Conservation (phyloP, 2,113 vertebrate species). For the Pelobates fuscus region DNA sequence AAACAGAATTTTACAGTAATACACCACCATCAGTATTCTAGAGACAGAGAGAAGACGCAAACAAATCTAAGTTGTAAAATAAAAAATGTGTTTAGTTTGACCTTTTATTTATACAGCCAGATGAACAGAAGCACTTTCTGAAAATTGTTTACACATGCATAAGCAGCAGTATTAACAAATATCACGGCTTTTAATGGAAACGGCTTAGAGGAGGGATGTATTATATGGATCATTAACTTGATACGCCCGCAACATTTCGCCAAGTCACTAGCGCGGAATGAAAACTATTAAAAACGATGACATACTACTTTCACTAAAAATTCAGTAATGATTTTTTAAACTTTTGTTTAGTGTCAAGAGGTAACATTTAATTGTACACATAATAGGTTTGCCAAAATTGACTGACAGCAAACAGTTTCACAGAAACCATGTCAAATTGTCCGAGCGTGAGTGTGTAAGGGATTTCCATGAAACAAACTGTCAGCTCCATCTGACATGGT, state of each 20-base stretch:
- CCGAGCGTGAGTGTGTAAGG: conserved; percentile 39
- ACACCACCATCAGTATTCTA: too few species aligned
- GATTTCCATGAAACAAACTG: conserved; percentile 36
- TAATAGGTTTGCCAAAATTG: not conserved
- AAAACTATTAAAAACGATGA: conserved; percentile 17
- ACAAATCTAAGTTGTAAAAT: not conserved
- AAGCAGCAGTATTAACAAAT: conserved; percentile 26
- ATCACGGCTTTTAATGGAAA: conserved; percentile 38
- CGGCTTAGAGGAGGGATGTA: conserved; percentile 25
- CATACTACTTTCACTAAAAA: conserved; percentile 5
- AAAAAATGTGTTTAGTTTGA: too few species aligned
- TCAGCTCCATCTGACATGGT: conserved; percentile 48
- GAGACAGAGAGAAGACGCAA: not conserved
- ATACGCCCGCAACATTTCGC: conserved; percentile 5
- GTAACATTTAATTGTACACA: conserved; percentile 37
- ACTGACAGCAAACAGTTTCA: conserved; percentile 40
- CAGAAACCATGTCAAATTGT: conserved; percentile 43
- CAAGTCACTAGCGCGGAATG: not conserved
- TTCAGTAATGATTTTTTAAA: conserved; percentile 9
- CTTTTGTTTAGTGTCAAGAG: conserved; percentile 37
- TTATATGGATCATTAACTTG: conserved; percentile 19
- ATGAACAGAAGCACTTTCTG: conserved; percentile 38
- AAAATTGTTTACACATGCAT: conserved; percentile 25
- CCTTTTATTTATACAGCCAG: conserved; percentile 10
- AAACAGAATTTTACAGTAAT: too few species aligned